Evolutionary conservation across 2,113 vertebrate genomes (phyloP).

Genomic region (Centropristis striata): DNA sequence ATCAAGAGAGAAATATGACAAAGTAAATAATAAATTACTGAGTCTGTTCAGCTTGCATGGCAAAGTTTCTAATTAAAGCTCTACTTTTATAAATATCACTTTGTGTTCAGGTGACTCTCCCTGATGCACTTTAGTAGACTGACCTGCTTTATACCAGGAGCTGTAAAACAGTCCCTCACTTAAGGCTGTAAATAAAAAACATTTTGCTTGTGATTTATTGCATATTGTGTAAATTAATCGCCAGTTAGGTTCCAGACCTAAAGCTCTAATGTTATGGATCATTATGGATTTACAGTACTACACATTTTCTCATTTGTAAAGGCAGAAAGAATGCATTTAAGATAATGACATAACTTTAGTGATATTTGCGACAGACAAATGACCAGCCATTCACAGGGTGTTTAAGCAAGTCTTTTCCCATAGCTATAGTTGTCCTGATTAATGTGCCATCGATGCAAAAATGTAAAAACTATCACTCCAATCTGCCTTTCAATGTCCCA

Average conservation of each 20-base stretch:
- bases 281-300: slow-evolving; percentile 29
- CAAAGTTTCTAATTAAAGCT: slow-evolving; percentile 18
- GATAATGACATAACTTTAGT: slow-evolving; percentile 41
- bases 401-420: slow-evolving; percentile 54
- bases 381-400: slow-evolving; percentile 27
- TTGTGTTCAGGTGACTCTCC: slow-evolving; percentile 12
- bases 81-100: not conserved
- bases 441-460: slow-evolving; percentile 72
- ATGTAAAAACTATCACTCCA: slow-evolving; percentile 76
- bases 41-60: not conserved
- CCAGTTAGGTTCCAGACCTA: slow-evolving; percentile 1
- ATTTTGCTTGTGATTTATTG: slow-evolving; percentile 23
- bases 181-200: slow-evolving; percentile 21
- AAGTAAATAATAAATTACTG: not conserved
- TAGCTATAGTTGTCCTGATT: slow-evolving; percentile 67
- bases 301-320: slow-evolving; percentile 14
- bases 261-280: slow-evolving; percentile 19
- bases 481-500: slow-evolving; percentile 80
- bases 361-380: slow-evolving; percentile 49
- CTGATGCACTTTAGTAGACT: not conserved
- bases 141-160: not conserved
- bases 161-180: not conserved
- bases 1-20: not conserved
- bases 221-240: slow-evolving; percentile 16
- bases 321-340: slow-evolving; percentile 34